Evolutionary conservation across 2,888 invertebrate genomes (phyloP), one percentile per base, ranked within the genome.

Genomic region (Thereva unica): DNA sequence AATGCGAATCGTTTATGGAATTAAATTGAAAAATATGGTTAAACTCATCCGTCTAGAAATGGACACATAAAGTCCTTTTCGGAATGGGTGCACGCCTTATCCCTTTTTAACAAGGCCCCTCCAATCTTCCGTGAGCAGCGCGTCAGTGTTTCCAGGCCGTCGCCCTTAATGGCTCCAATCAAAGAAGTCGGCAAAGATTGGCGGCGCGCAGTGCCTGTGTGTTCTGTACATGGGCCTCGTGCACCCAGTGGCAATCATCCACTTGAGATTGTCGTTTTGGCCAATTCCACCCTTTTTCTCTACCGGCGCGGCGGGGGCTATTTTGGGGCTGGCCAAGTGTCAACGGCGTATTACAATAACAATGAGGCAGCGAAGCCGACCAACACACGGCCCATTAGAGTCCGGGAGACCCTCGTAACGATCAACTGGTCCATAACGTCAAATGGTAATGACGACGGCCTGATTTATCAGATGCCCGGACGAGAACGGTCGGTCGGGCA

Each of bases 91-190:
- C n/a, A 23, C 23, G 23, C 23, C 57, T 59, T 59, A 59, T 59
- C 57, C 57, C 12, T 38, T 38, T 47, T 41, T 59, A 59, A 59
- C 57, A 59, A 59, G 57, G 57, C 34, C 23, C 23, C 23, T 23
- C 47, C 47, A 59, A 47, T 59, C 57, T 47, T 37, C 35, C 47
- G 57, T 45, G 47, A 59, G 47, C 45, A 12, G 45, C 45, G 47
- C 57, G 45, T 59, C 41, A 59, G 57, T 23, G 23, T 59, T 59
- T 59, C 57, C 57, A 47, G 47, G 38, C 57, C 57, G 57, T 59
- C 47, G 57, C 37, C 45, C 35, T 47, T 59, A 47, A 59, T 59
- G 47, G 57, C 57, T 59, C 57, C 57, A 59, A 59, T 59, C 57
- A 47, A 59, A 59, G 47, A 59, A 59, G 57, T 59, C 34, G 57